These are phyloP conservation scores for Scopus umbretta DNA, from an alignment of 2,113 vertebrate genomes.

Conservation along the genomic window DNA sequence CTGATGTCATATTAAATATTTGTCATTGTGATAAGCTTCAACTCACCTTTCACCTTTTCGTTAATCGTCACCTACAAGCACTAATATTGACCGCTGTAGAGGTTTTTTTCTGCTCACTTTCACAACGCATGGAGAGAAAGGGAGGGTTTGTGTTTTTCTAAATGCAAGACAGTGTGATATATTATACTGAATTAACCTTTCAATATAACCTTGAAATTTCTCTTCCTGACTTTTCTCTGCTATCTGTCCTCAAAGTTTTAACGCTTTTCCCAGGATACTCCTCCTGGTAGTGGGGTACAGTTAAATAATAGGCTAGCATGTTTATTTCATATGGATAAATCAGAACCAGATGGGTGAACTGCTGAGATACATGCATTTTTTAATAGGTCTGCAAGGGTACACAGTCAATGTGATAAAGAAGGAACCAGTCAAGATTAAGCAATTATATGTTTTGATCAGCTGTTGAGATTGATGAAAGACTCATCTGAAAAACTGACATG, in stretches of 20 bases:
- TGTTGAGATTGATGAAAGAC: background rate
- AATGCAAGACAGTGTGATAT: background rate
- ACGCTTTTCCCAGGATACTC: background rate
- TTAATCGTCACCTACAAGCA: background rate
- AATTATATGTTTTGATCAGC: background rate
- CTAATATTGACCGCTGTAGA: background rate
- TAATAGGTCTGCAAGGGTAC: background rate
- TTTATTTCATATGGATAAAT: background rate
- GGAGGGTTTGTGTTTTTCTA: background rate
- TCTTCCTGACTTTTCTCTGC: background rate
- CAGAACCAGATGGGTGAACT: background rate
- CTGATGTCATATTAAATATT: background rate
- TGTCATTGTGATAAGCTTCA: background rate
- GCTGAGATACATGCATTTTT: background rate
- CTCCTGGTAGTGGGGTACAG: background rate
- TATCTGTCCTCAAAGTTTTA: background rate
- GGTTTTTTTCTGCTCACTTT: background rate
- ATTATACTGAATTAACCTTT: background rate
- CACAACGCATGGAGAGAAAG: background rate
- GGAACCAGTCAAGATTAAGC: background rate
- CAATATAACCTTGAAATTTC: background rate
- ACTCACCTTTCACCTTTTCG: rapidly evolving
- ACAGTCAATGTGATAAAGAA: background rate
- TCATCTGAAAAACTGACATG: background rate
- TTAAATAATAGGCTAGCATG: background rate